Evolutionary conservation across 1,140 invertebrate genomes (phyloP).

Genomic region (Helicoverpa armigera): DNA sequence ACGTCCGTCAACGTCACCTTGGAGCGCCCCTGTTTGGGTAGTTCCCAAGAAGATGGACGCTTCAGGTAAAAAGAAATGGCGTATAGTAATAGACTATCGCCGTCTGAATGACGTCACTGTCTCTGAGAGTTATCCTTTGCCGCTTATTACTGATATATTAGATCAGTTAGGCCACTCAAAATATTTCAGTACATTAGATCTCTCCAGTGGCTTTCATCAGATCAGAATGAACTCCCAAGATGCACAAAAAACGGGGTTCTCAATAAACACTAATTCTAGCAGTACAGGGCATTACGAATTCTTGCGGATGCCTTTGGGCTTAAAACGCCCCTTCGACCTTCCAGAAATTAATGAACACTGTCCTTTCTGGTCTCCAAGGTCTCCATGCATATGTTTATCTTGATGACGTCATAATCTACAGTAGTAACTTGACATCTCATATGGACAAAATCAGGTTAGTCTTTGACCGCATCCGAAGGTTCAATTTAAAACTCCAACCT

Average conservation of each 20-base stretch:
- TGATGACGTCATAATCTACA: conserved; percentile 24
- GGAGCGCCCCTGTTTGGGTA: neutral
- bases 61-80: too few relatives aligned
- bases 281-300: conserved; percentile 32
- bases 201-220: conserved; percentile 14
- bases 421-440: neutral
- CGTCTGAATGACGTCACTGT: neutral
- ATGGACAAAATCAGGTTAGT: neutral
- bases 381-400: neutral
- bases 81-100: conserved; percentile 20
- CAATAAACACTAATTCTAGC: neutral
- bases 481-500: conserved; percentile 5
- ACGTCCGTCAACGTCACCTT: too few relatives aligned
- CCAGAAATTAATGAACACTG: conserved; percentile 4
- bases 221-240: neutral
- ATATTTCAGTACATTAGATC: conserved; percentile 20
- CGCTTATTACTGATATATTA: conserved; percentile 49
- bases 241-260: conserved; percentile 23
- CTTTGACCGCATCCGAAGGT: neutral
- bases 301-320: conserved; percentile 36
- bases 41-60: conserved; percentile 9
- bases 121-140: conserved; percentile 42
- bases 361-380: neutral
- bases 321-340: conserved; percentile 19
- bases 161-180: conserved; percentile 30